Evolutionary conservation across 2,888 invertebrate species (phyloP), one percentile per base, ranked within the genome.

Genomic region (Theristus sp.): DNA sequence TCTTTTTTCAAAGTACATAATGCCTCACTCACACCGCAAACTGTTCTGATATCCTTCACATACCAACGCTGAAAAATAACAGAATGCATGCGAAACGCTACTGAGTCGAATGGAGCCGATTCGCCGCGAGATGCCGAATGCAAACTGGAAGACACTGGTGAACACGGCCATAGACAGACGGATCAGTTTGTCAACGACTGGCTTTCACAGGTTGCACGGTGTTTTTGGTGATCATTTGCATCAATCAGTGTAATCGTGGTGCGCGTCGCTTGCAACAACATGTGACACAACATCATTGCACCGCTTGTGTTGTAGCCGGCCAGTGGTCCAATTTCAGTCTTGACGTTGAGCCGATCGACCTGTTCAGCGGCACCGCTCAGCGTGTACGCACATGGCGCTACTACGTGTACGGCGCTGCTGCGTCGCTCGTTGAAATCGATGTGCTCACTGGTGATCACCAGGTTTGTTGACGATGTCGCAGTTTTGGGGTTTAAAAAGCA

Each of bases 391-490:
- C 84, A 1, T 90, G 85, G 70, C 84, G 83, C 70, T 94, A 94
- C 72, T 90, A 81, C 70, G 86, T 89, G 0, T 87, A 81, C 72
- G 93, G 91, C 0, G 86, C 82, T 0, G 88, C 87, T 6, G 84
- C 85, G 66, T 83, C 86, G 0, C 87, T 88, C 74, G 90, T 91
- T 1, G 90, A 91, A 80, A 84, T 93, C 28, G 91, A 93, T 75
- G 89, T 89, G 67, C 79, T 93, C 1, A 91, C 90, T 28, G 93
- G 93, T 10, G 91, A 93, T 71, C 90, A 93, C 75, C 83, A 84
- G 78, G 82, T 82, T n/a, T n/a, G 2, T 27, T 54, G 54, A 10
- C 54, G 10, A 1, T 26, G 26, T 13, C 2, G 22, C 26, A 24
- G 25, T n/a, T n/a, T n/a, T n/a, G n/a, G n/a, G n/a, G n/a, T n/a